Evolutionary conservation across 2,113 vertebrate genomes (phyloP).

Genomic region (Chrysochloris asiatica): DNA sequence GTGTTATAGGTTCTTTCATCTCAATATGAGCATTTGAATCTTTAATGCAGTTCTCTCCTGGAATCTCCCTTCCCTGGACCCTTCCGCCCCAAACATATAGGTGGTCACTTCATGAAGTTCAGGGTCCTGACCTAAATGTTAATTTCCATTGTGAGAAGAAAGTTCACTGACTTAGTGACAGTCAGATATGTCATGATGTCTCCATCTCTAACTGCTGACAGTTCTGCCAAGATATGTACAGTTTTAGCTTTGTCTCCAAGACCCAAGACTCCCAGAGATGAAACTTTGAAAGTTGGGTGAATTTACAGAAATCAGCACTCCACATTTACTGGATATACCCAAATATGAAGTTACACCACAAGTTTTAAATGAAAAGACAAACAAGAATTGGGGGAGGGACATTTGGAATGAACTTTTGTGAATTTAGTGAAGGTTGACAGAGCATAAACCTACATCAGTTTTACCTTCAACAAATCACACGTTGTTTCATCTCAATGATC

Average conservation of each 20-base stretch:
- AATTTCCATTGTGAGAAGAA: neutral
- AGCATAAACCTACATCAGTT: too few relatives aligned
- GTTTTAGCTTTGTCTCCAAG: neutral
- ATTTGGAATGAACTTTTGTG: neutral
- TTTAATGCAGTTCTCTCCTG: neutral
- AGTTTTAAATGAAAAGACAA: neutral
- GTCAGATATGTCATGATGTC: neutral
- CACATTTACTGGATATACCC: neutral
- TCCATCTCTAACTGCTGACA: neutral
- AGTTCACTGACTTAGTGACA: neutral
- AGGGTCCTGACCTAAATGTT: neutral
- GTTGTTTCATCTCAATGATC: too few relatives aligned
- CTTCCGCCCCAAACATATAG: too few relatives aligned
- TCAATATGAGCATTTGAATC: neutral
- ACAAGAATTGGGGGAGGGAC: neutral
- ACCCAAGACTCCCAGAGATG: neutral
- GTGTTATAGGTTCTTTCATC: neutral
- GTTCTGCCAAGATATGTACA: neutral
- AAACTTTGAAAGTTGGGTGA: neutral
- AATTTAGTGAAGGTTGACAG: too few relatives aligned
- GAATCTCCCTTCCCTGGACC: neutral
- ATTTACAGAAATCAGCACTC: neutral
- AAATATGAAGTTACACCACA: neutral
- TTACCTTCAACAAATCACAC: too few relatives aligned
- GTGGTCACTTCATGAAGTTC: neutral